Base-by-base conservation (phyloP, 1,140 invertebrate species). In the Aethina tumida region DNA sequence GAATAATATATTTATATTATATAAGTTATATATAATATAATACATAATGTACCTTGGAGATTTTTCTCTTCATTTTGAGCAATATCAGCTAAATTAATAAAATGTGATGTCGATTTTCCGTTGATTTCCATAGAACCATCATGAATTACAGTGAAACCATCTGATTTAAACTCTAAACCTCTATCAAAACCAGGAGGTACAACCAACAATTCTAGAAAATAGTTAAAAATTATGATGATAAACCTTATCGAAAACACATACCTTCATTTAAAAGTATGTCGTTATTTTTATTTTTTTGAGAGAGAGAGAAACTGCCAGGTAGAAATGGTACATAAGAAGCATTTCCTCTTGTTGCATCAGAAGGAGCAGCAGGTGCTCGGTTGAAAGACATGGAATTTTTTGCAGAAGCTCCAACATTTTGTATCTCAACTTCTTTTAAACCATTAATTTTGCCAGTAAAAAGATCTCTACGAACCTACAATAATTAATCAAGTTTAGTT, bases 321-420 rank as follows among this genome's bases (percentile, higher is more conserved):
- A 78, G 83, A 60, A 89, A 89, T 16, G 82, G 81, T 58, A 71
- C 75, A 56, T 84, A 86, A 34, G 73, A 74, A 0, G 74, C 65
- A 56, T 72, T 81, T 4, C 84, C 84, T 53, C 70, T 66, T 5
- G 82, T 68, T 45, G 70, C 67, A 50, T 81, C 69, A 20, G 65
- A 59, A 24, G 73, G 62, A 22, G 74, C 64, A 2, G 66, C 70
- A 14, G 75, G 76, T 40, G 73, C 69, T 46, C 82, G 60, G 19
- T 65, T 70, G 61, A 87, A 71, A 3, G 82, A 87, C 61, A 81
- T 74, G 0, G 83, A 86, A 65, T 85, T 88, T 54, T 71, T 74
- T 1, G 77, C 69, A 48, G 73, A 80, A 43, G 75, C 69, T 2
- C 75, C 77, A 45, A 71, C 67, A 47, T 74, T 66, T 43, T 69